Evolutionary conservation across 2,797 vertebrate species (phyloP).

Genomic region (Gouania willdenowi): DNA sequence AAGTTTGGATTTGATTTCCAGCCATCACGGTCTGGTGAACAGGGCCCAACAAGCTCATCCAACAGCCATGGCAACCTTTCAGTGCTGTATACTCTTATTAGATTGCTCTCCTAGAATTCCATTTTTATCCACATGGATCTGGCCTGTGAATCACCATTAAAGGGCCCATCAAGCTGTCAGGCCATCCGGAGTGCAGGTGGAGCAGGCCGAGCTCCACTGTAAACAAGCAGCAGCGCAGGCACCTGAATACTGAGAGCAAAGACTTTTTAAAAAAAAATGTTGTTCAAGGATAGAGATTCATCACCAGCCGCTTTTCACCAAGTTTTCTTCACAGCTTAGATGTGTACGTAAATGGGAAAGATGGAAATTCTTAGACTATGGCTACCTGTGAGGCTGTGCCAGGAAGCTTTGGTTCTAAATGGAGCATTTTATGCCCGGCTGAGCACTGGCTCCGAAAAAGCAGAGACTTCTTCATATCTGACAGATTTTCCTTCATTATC

Average conservation of each 20-base stretch:
- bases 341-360: constrained; percentile 21
- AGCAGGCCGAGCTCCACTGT: constrained; percentile 60
- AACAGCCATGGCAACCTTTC: constrained; percentile 65
- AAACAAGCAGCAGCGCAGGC: constrained; percentile 69
- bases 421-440: constrained; percentile 66
- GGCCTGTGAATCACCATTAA: constrained; percentile 81
- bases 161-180: constrained; percentile 80
- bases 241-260: constrained; percentile 71
- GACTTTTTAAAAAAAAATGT: constrained; percentile 73
- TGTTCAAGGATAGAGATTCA: constrained; percentile 71
- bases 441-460: constrained; percentile 68
- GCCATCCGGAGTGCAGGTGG: constrained; percentile 71
- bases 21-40: constrained; percentile 48
- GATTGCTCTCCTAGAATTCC: constrained; percentile 77
- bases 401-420: constrained; percentile 63
- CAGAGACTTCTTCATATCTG: constrained; percentile 63
- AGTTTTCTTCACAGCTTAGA: constrained; percentile 61
- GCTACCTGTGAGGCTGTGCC: constrained; percentile 51
- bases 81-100: constrained; percentile 77
- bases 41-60: constrained; percentile 52
- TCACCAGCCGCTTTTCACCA: constrained; percentile 63
- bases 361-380: constrained; percentile 67
- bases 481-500: constrained; percentile 72
- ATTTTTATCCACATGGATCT: constrained; percentile 80
- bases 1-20: constrained; percentile 72